Evolutionary conservation across 2,888 invertebrate genomes (phyloP).

Genomic region (Chalcis sispes): DNA sequence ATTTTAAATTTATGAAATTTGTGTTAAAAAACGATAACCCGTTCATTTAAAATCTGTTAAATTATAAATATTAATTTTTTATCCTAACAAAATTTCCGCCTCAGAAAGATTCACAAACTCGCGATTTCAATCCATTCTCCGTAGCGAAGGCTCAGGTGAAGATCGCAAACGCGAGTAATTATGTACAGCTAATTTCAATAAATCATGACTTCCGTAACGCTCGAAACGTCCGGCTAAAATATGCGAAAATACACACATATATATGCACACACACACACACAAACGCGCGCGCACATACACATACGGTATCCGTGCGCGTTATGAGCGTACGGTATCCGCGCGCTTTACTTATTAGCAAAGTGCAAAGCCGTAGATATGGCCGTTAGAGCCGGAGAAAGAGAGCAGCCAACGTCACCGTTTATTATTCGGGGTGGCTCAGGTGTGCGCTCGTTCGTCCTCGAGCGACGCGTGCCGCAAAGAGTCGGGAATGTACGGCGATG

Average conservation of each 20-base stretch:
- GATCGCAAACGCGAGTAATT: constrained; percentile 3
- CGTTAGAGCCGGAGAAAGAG: constrained; percentile 35
- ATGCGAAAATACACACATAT: constrained; percentile 22
- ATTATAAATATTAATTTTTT: too few relatives aligned
- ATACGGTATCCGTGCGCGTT: constrained; percentile 15
- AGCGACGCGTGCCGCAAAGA: neutral
- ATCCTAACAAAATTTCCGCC: too few relatives aligned
- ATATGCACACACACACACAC: neutral
- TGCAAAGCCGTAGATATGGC: constrained; percentile 40
- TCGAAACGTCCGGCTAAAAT: constrained; percentile 26
- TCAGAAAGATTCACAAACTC: too few relatives aligned
- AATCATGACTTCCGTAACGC: constrained; percentile 42
- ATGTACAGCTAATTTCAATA: constrained; percentile 49
- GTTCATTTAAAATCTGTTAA: too few relatives aligned
- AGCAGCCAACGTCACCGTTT: constrained; percentile 31
- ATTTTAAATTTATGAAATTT: too few relatives aligned
- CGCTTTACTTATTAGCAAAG: constrained; percentile 53
- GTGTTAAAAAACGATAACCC: too few relatives aligned
- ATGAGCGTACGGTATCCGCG: neutral
- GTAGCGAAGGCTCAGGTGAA: constrained; percentile 10
- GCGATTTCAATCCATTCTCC: neutral
- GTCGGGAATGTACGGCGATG: neutral
- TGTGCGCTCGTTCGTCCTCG: neutral
- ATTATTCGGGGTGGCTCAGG: constrained; percentile 52
- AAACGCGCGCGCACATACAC: constrained; percentile 9